Conservation (phyloP, 2,888 invertebrate species). For the Chrysolina americana region DNA sequence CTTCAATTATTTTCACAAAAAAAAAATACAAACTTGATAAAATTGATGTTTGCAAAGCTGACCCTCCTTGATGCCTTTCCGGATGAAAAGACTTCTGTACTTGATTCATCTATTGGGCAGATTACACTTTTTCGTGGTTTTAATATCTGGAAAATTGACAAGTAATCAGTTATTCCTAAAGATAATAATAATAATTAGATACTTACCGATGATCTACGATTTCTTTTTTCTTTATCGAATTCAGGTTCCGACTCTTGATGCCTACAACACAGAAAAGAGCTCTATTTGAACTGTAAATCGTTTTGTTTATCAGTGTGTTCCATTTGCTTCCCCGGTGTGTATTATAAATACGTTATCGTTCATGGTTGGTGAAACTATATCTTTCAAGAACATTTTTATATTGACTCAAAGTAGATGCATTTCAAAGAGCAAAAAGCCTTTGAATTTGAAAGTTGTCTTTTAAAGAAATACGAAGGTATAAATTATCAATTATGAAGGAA, state of each 20-base stretch:
- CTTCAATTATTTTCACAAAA: not conserved
- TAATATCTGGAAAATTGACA: slow-evolving; percentile 50
- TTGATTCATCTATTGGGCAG: slow-evolving; percentile 53
- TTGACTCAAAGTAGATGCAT: no score
- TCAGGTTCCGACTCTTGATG: not conserved
- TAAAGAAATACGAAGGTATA: no score
- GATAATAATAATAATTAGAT: not conserved
- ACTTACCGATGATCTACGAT: slow-evolving; percentile 13
- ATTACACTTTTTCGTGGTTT: slow-evolving; percentile 55
- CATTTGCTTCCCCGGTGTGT: no score
- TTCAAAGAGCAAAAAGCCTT: no score
- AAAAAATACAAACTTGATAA: slow-evolving; percentile 60
- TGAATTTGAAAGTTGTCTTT: no score
- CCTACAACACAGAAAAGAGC: not conserved
- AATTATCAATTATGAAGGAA: not conserved
- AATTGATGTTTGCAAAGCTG: slow-evolving; percentile 63
- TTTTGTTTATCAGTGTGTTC: no score
- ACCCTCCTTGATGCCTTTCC: slow-evolving; percentile 55
- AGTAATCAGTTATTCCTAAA: not conserved
- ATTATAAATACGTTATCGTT: no score
- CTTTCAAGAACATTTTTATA: no score
- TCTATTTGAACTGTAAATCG: no score
- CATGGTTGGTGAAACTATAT: no score
- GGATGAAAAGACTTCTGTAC: slow-evolving; percentile 40
- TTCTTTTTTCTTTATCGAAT: slow-evolving; percentile 1